Conservation (phyloP, 1,140 invertebrate species). For the Odontomachus brunneus region DNA sequence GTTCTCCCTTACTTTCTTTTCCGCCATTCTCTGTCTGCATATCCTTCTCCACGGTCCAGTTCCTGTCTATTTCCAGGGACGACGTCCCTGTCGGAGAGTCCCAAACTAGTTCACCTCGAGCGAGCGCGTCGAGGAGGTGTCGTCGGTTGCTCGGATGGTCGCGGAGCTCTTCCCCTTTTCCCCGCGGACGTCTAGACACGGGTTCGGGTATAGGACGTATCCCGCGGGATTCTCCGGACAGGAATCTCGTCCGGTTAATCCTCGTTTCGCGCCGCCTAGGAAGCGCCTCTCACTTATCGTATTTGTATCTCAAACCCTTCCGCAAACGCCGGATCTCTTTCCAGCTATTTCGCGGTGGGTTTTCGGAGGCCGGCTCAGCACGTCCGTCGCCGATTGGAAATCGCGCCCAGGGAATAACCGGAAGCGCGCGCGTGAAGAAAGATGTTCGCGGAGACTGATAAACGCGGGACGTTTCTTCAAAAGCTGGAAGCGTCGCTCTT, state of each 20-base stretch:
- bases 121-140: constrained; percentile 60
- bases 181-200: constrained; percentile 8
- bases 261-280: constrained; percentile 71
- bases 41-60: background rate
- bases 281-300: constrained; percentile 77
- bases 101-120: constrained; percentile 51
- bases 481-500: background rate
- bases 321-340: constrained; percentile 62
- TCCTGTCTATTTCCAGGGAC: background rate
- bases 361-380: constrained; percentile 30
- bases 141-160: constrained; percentile 67
- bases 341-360: constrained; percentile 26
- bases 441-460: background rate
- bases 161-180: background rate
- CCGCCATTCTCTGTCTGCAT: background rate
- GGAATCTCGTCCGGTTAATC: constrained; percentile 73
- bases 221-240: constrained; percentile 66
- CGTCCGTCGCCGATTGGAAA: background rate
- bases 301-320: constrained; percentile 72
- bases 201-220: constrained; percentile 34
- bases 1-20: constrained; percentile 25
- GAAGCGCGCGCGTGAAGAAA: background rate
- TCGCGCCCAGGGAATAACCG: background rate
- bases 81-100: constrained; percentile 47
- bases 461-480: background rate